Base-by-base conservation (phyloP, 2,888 invertebrate species). In the Leptinotarsa juncta region DNA sequence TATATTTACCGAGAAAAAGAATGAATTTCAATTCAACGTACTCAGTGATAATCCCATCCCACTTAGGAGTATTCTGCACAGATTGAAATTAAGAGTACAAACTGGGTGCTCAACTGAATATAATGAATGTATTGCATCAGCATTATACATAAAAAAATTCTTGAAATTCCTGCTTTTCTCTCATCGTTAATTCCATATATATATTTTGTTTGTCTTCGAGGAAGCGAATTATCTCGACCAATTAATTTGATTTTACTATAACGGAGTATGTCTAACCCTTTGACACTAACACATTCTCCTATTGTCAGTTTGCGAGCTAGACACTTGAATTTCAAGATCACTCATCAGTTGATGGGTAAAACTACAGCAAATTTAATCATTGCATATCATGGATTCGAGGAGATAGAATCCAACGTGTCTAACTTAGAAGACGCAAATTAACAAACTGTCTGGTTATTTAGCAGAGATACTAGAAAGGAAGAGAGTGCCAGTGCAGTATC, bases 371-470 rank as follows among this genome's bases (percentile, higher is more conserved):
- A 78, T 78, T 78, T 78, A 78, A 78, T 78, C 78, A 78, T 72
- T 78, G 77, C 75, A 78, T 75, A 78, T 77, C 76, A 70, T 55
- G 60, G 55, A 76, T 78, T 73, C 74, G 76, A 76, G 66, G 74
- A 75, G 77, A 70, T 77, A 75, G 67, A 77, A 78, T 77, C 76
- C 78, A 71, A 78, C 75, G 72, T 73, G 78, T 78, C 78, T 77
- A 77, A 78, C 72, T 78, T 78, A 76, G 77, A 77, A 77, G 78
- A 78, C 78, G 69, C 78, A 78, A 78, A 78, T 78, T 78, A 78
- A 78, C 78, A 75, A 78, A 75, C 78, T 71, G 78, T 77, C 77
- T 75, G 75, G 76, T 72, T 78, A 77, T 78, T 78, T 75, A 77
- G 73, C 72, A 70, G 72, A 66, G 70, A 73, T 73, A 20, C 70